These are phyloP conservation scores for Australoheros facetus DNA, from an alignment of 2,797 vertebrate genomes.

Conservation along the genomic window DNA sequence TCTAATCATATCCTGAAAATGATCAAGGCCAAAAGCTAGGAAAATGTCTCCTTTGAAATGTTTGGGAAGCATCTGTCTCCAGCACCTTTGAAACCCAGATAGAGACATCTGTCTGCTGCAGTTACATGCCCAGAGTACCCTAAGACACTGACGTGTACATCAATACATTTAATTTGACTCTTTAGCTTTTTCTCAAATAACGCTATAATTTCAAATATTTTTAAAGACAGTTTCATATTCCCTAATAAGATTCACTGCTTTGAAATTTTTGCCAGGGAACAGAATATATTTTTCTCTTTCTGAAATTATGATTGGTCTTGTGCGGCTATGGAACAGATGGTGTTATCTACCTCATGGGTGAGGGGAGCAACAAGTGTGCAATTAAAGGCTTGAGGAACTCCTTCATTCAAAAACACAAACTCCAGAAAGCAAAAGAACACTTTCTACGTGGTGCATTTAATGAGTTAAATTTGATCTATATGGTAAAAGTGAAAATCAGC, in stretches of 20 bases:
- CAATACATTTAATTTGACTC: background rate
- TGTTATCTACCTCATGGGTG: slow-evolving; percentile 51
- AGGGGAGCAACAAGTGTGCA: slow-evolving; percentile 77
- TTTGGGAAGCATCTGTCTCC: slow-evolving; percentile 74
- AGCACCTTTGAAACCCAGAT: slow-evolving; percentile 59
- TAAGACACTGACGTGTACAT: background rate
- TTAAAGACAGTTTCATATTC: slow-evolving; percentile 1
- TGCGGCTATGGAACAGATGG: slow-evolving; percentile 77
- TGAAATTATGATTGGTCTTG: slow-evolving; percentile 66
- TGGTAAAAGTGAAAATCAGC: slow-evolving; percentile 25
- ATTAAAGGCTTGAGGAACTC: slow-evolving; percentile 72
- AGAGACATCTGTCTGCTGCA: slow-evolving; percentile 63
- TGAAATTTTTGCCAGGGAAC: slow-evolving; percentile 68
- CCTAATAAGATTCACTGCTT: slow-evolving; percentile 48
- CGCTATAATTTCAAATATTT: background rate
- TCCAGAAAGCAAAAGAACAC: slow-evolving; percentile 38
- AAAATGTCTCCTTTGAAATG: slow-evolving; percentile 79
- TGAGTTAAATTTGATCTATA: slow-evolving; percentile 4
- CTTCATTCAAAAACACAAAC: slow-evolving; percentile 43
- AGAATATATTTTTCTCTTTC: slow-evolving; percentile 68
- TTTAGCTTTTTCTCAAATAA: background rate
- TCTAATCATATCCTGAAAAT: slow-evolving; percentile 72
- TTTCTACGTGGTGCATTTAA: slow-evolving; percentile 12
- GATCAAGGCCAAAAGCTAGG: slow-evolving; percentile 69
- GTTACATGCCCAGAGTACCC: slow-evolving; percentile 15